phyloP scores from a whole-genome alignment of 2,797 vertebrate species.

The Coregonus sp. region DNA sequence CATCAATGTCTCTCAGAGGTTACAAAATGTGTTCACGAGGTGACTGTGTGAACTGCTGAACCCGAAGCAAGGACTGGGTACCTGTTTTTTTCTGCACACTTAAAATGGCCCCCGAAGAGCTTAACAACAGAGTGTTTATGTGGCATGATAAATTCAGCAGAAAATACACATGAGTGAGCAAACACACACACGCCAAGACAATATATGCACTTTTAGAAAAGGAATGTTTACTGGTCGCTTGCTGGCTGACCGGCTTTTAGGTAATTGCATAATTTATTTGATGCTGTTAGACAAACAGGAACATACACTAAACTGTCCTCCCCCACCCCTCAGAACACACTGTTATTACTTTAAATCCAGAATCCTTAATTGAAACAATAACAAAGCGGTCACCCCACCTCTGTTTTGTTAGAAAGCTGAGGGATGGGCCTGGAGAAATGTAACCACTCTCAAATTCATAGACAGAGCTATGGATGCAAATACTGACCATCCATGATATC shows the following conservation, averaged over 20 bases:
- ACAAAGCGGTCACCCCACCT: no score
- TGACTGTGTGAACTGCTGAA: conserved; percentile 72
- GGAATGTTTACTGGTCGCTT: conserved; percentile 43
- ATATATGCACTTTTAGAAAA: conserved; percentile 49
- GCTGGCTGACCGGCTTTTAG: conserved; percentile 48
- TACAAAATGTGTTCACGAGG: conserved; percentile 67
- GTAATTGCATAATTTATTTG: conserved; percentile 70
- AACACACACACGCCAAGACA: conserved; percentile 41
- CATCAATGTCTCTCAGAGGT: conserved; percentile 63
- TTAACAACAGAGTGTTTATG: conserved; percentile 60
- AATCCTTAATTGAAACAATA: no score
- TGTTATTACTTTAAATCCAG: conserved; percentile 27
- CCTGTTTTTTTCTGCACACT: conserved; percentile 26
- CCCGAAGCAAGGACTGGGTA: conserved; percentile 39
- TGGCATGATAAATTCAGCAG: conserved; percentile 65
- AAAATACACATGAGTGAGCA: conserved; percentile 10
- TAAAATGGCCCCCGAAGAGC: conserved; percentile 62
- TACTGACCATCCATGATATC: no score
- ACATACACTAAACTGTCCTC: conserved; percentile 46
- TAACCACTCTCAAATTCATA: no score
- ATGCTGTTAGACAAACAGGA: conserved; percentile 62
- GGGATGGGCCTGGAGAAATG: no score
- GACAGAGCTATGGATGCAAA: no score
- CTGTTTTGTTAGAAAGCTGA: no score
- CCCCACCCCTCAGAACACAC: conserved; percentile 27